Percentiles rank a stretch among this genome's conserved stretches.
Evolutionary conservation across 2,113 vertebrate genomes (phyloP).

Genomic region (Lepisosteus osseus): DNA sequence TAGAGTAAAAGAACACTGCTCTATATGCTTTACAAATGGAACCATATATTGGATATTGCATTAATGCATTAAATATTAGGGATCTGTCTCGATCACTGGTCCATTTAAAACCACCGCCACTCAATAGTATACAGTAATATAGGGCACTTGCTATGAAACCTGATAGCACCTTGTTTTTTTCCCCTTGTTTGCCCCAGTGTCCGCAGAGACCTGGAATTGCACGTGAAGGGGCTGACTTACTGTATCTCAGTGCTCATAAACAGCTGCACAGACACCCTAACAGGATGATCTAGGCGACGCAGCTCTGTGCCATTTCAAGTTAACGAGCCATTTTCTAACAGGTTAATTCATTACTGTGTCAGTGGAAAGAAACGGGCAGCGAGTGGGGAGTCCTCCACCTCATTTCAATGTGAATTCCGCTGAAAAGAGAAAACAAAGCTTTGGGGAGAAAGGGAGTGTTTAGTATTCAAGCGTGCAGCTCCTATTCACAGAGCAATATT

Average conservation of each 20-base stretch:
- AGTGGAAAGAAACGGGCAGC: conserved; percentile 34
- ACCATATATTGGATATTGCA: conserved; percentile 2
- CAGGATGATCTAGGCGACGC: conserved; percentile 9
- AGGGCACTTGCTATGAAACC: conserved; percentile 29
- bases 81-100: conserved; percentile 17
- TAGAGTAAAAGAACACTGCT: no score
- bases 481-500: conserved; percentile 29
- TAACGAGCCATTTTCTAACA: background rate
- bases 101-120: conserved; percentile 29
- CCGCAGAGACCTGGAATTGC: conserved; percentile 25
- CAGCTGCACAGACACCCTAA: conserved; percentile 34
- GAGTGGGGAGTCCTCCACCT: conserved; percentile 49
- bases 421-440: conserved; percentile 50
- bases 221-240: conserved; percentile 29
- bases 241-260: conserved; percentile 39
- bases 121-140: conserved; percentile 27
- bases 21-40: background rate
- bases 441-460: conserved; percentile 46
- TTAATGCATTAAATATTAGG: conserved; percentile 11
- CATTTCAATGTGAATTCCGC: conserved; percentile 50
- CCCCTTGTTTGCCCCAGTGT: conserved; percentile 34
- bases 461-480: conserved; percentile 40
- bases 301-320: background rate
- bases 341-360: background rate
- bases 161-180: conserved; percentile 27